phyloP scores from a whole-genome alignment of 2,797 vertebrate genomes.

The Odontamblyopus rebecca region DNA sequence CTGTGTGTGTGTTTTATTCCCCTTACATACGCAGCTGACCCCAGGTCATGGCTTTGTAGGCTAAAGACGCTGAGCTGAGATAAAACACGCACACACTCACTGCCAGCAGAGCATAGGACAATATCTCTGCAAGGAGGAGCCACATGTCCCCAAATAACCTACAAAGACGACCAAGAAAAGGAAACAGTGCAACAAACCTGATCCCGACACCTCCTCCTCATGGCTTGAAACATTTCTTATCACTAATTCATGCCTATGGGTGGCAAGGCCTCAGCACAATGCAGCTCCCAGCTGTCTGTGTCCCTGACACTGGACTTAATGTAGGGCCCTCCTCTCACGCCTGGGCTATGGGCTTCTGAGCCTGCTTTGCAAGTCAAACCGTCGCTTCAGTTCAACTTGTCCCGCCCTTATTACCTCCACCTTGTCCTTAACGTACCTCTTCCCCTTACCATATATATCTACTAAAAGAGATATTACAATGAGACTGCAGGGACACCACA shows the following conservation, averaged over 20 bases:
- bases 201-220: conserved; percentile 83
- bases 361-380: conserved; percentile 86
- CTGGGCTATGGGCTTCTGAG: conserved; percentile 36
- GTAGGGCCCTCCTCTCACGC: conserved; percentile 42
- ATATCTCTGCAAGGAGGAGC: conserved; percentile 53
- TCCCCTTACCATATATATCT: conserved; percentile 27
- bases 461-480: conserved; percentile 38
- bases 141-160: conserved; percentile 72
- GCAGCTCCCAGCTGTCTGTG: conserved; percentile 47
- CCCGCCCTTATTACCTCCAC: conserved; percentile 40
- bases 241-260: conserved; percentile 82
- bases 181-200: conserved; percentile 80
- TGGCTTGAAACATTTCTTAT: conserved; percentile 81
- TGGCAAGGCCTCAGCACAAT: conserved; percentile 69
- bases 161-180: conserved; percentile 56
- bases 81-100: conserved; percentile 39
- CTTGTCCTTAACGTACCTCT: conserved; percentile 18
- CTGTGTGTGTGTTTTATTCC: conserved; percentile 49
- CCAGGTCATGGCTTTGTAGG: conserved; percentile 67
- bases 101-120: conserved; percentile 43
- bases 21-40: conserved; percentile 58
- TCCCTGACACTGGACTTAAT: conserved; percentile 62
- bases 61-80: conserved; percentile 71
- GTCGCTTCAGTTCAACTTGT: conserved; percentile 54
- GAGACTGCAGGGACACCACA: conserved; percentile 24